These are phyloP conservation scores for Choloepus hoffmanni DNA, from an alignment of 2,113 vertebrate species.

Conservation along the genomic window DNA sequence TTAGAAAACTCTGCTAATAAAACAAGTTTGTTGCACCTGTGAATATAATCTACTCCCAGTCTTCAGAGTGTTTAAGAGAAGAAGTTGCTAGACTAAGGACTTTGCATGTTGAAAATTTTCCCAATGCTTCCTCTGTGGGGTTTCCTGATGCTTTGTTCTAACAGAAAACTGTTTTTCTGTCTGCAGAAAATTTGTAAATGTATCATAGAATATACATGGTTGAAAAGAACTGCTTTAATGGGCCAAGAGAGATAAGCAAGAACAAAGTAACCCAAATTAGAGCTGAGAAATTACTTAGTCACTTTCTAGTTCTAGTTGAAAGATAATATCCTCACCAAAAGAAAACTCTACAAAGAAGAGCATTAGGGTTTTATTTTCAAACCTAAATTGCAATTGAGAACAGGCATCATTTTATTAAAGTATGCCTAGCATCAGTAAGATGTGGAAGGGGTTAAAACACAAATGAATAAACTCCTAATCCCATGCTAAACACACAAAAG, in stretches of 20 bases:
- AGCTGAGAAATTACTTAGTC: conserved; percentile 9
- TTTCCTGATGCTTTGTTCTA: not conserved
- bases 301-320: not conserved
- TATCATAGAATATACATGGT: not conserved
- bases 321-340: conserved; percentile 6
- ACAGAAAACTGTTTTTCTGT: not conserved
- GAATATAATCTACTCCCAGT: not conserved
- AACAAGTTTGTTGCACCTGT: not conserved
- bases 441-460: not conserved
- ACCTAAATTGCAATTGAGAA: not conserved
- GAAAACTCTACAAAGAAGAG: not conserved
- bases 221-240: not conserved
- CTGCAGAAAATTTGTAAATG: conserved; percentile 1
- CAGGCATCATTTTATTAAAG: not conserved
- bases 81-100: not conserved
- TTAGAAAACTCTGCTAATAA: not conserved
- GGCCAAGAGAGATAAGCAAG: not conserved
- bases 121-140: not conserved
- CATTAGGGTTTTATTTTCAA: not conserved
- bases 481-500: conserved; percentile 40
- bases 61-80: not conserved
- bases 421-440: not conserved
- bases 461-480: conserved; percentile 1
- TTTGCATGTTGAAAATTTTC: not conserved
- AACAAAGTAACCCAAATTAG: not conserved